phyloP scores from a whole-genome alignment of 2,113 vertebrate genomes.

The Polypterus senegalus region DNA sequence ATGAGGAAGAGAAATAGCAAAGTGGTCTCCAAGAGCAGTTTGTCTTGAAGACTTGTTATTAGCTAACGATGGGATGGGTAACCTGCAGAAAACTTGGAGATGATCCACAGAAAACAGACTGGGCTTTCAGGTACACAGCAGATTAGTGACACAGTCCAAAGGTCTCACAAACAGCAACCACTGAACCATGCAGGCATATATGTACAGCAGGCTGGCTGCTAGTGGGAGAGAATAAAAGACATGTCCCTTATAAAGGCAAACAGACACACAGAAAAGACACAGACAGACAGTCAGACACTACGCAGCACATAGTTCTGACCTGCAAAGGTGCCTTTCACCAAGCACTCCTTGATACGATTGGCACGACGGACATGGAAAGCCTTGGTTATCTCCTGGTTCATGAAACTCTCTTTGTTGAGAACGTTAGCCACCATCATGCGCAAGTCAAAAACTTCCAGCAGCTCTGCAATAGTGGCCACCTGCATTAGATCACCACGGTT shows the following conservation, averaged over 20 bases:
- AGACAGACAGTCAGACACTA: constrained; percentile 10
- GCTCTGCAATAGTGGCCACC: constrained; percentile 73
- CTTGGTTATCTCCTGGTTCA: constrained; percentile 89
- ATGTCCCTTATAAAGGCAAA: no score
- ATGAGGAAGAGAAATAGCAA: neutral
- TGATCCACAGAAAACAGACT: no score
- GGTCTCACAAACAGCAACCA: no score
- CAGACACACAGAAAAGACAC: neutral
- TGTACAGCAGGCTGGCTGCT: no score
- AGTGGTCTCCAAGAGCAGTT: neutral
- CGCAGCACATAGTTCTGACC: constrained; percentile 41
- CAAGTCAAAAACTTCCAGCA: constrained; percentile 77
- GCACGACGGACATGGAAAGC: constrained; percentile 79
- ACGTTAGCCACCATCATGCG: constrained; percentile 85
- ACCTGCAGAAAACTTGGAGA: no score
- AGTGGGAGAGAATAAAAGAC: no score
- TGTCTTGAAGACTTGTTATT: no score
- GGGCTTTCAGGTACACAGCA: no score
- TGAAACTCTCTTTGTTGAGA: constrained; percentile 82
- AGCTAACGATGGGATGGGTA: no score
- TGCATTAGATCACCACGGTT: constrained; percentile 60
- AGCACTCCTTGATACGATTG: constrained; percentile 81
- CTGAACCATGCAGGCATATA: no score
- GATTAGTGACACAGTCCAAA: no score
- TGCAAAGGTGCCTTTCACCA: constrained; percentile 68